These are phyloP conservation scores for Manis pentadactyla DNA, from an alignment of 2,797 vertebrate genomes.

Conservation along the genomic window DNA sequence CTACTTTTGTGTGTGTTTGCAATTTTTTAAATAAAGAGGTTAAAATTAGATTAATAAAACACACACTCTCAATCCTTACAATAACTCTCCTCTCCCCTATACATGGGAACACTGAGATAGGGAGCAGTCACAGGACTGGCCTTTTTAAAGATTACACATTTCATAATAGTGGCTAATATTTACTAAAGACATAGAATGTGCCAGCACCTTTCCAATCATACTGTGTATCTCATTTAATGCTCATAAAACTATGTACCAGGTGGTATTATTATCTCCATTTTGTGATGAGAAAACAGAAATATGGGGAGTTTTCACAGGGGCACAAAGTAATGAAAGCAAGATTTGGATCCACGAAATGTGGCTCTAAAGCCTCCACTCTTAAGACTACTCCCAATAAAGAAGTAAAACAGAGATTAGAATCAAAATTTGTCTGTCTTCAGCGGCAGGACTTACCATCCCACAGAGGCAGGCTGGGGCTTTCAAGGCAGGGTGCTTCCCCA, in stretches of 20 bases:
- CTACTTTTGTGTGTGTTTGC: not conserved
- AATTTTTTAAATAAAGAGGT: constrained; percentile 16
- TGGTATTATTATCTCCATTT: not conserved
- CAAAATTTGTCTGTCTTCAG: not conserved
- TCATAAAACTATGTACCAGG: not conserved
- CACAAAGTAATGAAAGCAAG: not conserved
- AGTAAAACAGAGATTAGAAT: not conserved
- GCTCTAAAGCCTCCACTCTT: not conserved
- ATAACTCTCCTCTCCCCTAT: not conserved
- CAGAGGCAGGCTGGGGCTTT: not conserved
- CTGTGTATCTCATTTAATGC: not conserved
- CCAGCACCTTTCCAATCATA: not conserved
- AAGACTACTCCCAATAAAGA: not conserved
- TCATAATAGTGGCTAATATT: not conserved
- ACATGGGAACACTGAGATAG: not conserved
- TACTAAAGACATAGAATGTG: not conserved
- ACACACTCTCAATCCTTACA: not conserved
- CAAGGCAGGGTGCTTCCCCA: not conserved
- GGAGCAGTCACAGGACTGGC: not conserved
- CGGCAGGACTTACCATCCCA: not conserved
- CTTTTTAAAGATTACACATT: not conserved
- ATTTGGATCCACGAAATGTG: not conserved
- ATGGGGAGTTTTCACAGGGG: not conserved
- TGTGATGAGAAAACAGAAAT: constrained; percentile 13
- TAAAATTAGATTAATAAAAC: constrained; percentile 46